Evolutionary conservation across 2,888 invertebrate genomes (phyloP).

Genomic region (Sarcophaga subvicina): DNA sequence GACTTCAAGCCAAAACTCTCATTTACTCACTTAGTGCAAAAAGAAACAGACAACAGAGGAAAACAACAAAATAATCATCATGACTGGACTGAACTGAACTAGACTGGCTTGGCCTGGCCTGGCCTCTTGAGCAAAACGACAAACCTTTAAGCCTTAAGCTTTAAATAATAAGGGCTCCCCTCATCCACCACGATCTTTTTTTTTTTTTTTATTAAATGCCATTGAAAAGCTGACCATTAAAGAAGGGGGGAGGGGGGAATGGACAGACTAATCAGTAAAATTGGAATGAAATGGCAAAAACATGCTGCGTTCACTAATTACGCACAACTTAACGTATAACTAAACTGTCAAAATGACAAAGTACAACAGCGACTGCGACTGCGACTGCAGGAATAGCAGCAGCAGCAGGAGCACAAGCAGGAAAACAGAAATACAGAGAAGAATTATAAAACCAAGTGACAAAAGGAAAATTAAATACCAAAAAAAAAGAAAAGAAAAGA

Average conservation of each 20-base stretch:
- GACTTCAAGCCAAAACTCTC: slow-evolving; percentile 6
- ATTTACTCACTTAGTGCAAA: too few species aligned
- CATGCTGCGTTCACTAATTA: slow-evolving; percentile 70
- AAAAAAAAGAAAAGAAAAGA: too few species aligned
- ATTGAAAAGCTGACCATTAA: not conserved
- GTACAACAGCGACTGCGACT: slow-evolving; percentile 36
- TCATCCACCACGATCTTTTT: too few species aligned
- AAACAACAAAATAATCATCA: not conserved
- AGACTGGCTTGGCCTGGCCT: slow-evolving; percentile 2
- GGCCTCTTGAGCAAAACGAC: not conserved
- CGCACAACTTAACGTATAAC: slow-evolving; percentile 60
- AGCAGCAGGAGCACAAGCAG: too few species aligned
- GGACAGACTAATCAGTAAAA: not conserved
- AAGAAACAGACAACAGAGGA: not conserved
- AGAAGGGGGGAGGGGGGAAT: not conserved
- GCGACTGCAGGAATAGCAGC: too few species aligned
- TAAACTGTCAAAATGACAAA: slow-evolving; percentile 66
- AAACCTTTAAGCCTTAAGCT: slow-evolving; percentile 19
- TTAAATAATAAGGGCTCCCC: slow-evolving; percentile 5
- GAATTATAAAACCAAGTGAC: not conserved
- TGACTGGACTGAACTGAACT: not conserved
- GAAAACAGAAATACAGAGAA: slow-evolving; percentile 5
- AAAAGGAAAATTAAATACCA: too few species aligned
- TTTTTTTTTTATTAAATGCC: slow-evolving; percentile 2
- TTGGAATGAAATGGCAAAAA: slow-evolving; percentile 19